Conservation (phyloP, 2,113 vertebrate genomes). For the Phaethornis superciliosus region DNA sequence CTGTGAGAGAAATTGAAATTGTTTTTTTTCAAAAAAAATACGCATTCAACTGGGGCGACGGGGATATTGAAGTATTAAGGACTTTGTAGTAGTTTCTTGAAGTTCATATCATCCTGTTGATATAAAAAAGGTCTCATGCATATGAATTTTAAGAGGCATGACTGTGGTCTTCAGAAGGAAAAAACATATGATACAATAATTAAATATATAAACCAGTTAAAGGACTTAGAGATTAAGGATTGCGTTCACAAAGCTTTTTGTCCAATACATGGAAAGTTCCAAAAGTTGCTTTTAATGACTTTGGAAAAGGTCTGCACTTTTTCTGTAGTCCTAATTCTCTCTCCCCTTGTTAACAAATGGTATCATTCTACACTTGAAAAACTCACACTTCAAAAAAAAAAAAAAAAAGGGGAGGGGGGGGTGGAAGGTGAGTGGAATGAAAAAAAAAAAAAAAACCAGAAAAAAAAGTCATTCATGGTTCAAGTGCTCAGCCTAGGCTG, state of each 20-base stretch:
- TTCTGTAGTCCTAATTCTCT: conserved; percentile 49
- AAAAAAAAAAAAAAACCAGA: conserved; percentile 64
- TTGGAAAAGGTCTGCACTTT: conserved; percentile 30
- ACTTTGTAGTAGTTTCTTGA: conserved; percentile 18
- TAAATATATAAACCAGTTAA: conserved; percentile 51
- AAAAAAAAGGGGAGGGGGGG: not conserved
- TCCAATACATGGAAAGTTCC: conserved; percentile 14
- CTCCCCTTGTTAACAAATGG: conserved; percentile 62
- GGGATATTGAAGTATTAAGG: not conserved
- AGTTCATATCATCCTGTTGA: conserved; percentile 33
- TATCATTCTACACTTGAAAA: conserved; percentile 70
- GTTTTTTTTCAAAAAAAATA: conserved; percentile 25
- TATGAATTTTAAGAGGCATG: conserved; percentile 40
- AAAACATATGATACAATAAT: conserved; percentile 59
- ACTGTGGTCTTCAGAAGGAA: conserved; percentile 45
- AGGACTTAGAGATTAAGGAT: conserved; percentile 18
- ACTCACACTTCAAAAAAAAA: conserved; percentile 58
- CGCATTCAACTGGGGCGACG: not conserved
- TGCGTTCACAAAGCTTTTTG: conserved; percentile 49
- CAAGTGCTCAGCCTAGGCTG: conserved; percentile 57
- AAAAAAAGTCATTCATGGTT: conserved; percentile 66
- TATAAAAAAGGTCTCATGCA: not conserved
- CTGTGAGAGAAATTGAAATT: not conserved
- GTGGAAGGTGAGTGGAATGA: conserved; percentile 52
- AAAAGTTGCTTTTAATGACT: conserved; percentile 49